Base-by-base conservation (phyloP, 2,797 vertebrate genomes). In the Epinephelus malabaricus region DNA sequence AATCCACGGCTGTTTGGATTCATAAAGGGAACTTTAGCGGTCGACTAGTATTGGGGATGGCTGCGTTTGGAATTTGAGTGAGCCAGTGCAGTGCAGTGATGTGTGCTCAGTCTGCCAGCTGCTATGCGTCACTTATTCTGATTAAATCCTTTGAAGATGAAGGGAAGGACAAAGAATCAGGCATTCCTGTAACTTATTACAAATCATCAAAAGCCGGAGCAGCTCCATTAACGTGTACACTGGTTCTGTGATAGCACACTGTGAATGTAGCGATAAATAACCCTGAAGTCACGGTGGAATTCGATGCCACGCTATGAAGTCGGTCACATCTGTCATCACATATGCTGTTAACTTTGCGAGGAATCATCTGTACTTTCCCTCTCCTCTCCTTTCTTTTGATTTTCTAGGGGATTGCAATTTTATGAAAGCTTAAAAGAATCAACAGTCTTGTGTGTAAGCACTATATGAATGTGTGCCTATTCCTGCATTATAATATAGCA, bases 141-240 rank as follows among this genome's bases (percentile, higher is more conserved):
- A 88, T 87, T 77, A 82, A 88, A 86, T 68, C 55, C 47, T 88
- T 81, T 81, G 69, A 88, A 83, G 78, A 88, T 71, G 67, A 80
- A 84, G 46, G 73, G 53, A 79, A 84, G 56, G 67, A 69, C 77
- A 88, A 80, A 78, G 64, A 84, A 77, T 76, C 46, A 76, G 63
- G 61, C 55, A 12, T 27, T 81, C 65, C 21, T 13, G 12, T 82
- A 76, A 78, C 64, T 88, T 69, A 65, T 72, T 76, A 72, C 70
- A 78, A 77, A 83, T 80, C 86, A 83, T 78, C 70, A 81, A 80
- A 87, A 83, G 63, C 75, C n/a, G 17, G n/a, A 55, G 50, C 61
- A 5, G 69, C 63, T 64, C 55, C 65, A 73, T 83, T 67, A 69
- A 53, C 65, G 45, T 79, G 51, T 61, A 55, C 60, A 62, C 49